Evolutionary conservation across 2,113 vertebrate species (phyloP), one percentile per base, ranked within the genome.

Genomic region (Coryphaenoides rupestris): DNA sequence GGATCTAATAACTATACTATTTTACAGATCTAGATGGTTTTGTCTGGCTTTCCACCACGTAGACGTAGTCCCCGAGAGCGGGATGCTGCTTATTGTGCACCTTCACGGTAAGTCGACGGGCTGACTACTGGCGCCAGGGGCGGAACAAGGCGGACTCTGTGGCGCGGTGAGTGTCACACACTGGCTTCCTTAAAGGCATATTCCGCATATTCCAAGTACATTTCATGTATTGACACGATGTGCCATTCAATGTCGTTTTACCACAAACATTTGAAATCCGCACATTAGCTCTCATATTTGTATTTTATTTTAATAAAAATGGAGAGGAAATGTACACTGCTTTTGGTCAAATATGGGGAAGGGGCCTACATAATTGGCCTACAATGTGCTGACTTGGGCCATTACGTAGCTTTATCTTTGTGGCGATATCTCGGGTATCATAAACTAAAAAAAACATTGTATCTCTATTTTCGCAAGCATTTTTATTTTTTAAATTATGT

Each of bases 401-500:
- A 40, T 40, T 40, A 7, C 9, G 33, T 40, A 7, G 33, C 9
- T 9, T 10, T 40, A 12, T 40, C 2, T 40, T 33, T 40, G 9
- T 40, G 33, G 33, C 9, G 33, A 12, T 40, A 40, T 40, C 33
- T 40, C 13, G 7, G 9, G 33, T 26, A 26, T 26, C 24, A 40
- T 40, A 40, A 40, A 12, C 33, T 10, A 33, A 40, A 40, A 40
- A 12, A 12, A 40, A 13, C 2, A 40, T 12, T 40, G 13, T 40
- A 40, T 40, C 4, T 40, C 9, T 9, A 40, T 40, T 40, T 40
- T 40, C 5, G 40, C 45, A 50, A 6, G 4, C 49, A 5, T 15
- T 33, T 72, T n/a, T n/a, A n/a, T n/a, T n/a, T 72, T 74, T 64
- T 46, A 14, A 14, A 75, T 81, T 72, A 78, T 67, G 75, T 76